Evolutionary conservation across 2,797 vertebrate genomes (phyloP), one percentile per base, ranked within the genome.

Genomic region (Odontamblyopus lacepedii): DNA sequence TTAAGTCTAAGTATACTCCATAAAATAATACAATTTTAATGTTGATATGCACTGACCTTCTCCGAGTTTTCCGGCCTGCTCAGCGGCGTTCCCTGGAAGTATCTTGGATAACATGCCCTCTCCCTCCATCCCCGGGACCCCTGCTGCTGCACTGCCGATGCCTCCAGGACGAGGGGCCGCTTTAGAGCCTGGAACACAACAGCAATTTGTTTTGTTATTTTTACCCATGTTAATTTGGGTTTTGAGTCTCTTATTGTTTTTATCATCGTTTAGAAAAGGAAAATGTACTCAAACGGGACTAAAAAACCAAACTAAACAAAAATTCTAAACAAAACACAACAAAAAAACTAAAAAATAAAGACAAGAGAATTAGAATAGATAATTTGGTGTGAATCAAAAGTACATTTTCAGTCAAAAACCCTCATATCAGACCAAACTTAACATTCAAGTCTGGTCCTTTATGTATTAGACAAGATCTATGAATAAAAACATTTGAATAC

Each of bases 1-100:
- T 38, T 9, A 38, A 2, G 1, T 38, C 35, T 38, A 38, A 38
- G 26, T 30, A 18, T 15, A 60, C 15, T 60, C 26, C 8, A 60
- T 4, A 62, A 18, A 35, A n/a, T 18, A 5, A 5, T n/a, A 30
- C 1, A 60, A 1, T 30, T 32, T 29, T 15, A 8, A 32, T 13
- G 29, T 57, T 57, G 18, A 61, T 11, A 4, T 44, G 38, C 27
- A 27, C 5, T 5, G 91, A 99, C 98, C 98, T 91, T 99, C 98
- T 71, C 97, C 97, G 75, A 99, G 94, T 94, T 99, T 99, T 75
- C 98, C 98, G 8, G 98, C 98, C 93, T 99, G 97, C 85, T 99
- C 98, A 0, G 96, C 98, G 5, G 98, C 97, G 19, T 92, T 94
- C 73, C 96, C 98, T 0, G 97, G 97, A 82, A 99, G 93, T 80